Evolutionary conservation across 2,888 invertebrate species (phyloP), one percentile per base, ranked within the genome.

Genomic region (Philereme vetulata): DNA sequence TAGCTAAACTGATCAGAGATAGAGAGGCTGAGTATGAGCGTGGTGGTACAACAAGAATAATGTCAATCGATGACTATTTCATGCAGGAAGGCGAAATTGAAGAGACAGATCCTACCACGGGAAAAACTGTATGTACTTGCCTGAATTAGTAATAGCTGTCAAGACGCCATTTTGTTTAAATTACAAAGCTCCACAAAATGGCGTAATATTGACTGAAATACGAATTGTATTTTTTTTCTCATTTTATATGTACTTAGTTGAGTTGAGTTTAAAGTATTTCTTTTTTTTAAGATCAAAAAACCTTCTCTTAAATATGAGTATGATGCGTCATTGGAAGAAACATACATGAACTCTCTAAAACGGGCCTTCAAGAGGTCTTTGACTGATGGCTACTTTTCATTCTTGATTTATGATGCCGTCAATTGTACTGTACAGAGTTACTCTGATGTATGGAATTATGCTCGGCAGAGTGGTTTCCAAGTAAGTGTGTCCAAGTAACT

Each of bases 1-100:
- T 97, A 63, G 97, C 98, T 0, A 97, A 97, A 88, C 88, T 97
- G 62, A 97, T 98, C 69, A 97, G 98, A 81, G 95, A 95, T 61
- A 94, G 93, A 78, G 95, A 95, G 93, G 94, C 97, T 0, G 96
- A 97, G 81, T 95, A 96, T 88, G 98, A 97, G 81, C 95, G 96
- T 87, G 98, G 97, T 4, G 95, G 96, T 59, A 96, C 97, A n/a
- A 98, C 97, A 0, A 93, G 98, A 70, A 97, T 99, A 77, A 93
- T 99, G 78, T 98, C 97, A 63, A 94, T 99, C 63, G 98, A 99
- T 84, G 98, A 99, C 88, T 99, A 99, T 87, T 99, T 98, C 78
- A 96, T 98, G 94, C 95, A 96, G 61, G 97, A 97, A 85, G 95
- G 95, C 62, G 97, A 97, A 85, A 93, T 95, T 68, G 95, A 95